A percentile compares a stretch with the other conserved stretches of the same genome.
Conservation (phyloP, 2,113 vertebrate genomes). For the Damaliscus lunatus region DNA sequence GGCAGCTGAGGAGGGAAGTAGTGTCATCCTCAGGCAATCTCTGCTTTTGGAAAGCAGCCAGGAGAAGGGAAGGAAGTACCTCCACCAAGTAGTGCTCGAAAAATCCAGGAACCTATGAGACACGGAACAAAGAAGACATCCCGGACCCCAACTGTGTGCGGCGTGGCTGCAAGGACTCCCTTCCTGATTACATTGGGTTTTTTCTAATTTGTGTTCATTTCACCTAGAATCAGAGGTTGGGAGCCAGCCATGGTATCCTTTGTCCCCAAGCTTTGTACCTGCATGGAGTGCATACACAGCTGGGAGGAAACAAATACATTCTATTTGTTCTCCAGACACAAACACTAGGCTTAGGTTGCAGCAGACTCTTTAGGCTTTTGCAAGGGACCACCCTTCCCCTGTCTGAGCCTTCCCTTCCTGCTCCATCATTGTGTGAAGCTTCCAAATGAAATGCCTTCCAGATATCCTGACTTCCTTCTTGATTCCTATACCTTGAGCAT, state of each 20-base stretch:
- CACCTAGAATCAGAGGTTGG: background rate
- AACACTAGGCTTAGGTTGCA: background rate
- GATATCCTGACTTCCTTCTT: background rate
- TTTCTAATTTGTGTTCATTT: background rate
- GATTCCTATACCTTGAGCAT: background rate
- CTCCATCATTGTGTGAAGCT: background rate
- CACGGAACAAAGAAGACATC: background rate
- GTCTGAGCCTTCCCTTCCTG: background rate
- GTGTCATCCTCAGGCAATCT: background rate
- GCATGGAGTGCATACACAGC: fast-evolving
- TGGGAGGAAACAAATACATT: background rate
- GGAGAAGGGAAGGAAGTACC: background rate
- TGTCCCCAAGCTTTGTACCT: background rate
- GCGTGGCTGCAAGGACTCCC: background rate
- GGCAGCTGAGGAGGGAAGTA: too few relatives aligned
- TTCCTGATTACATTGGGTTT: background rate
- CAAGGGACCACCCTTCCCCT: background rate
- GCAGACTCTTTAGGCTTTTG: background rate
- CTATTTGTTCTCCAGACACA: background rate
- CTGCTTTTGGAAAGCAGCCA: background rate
- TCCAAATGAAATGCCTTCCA: background rate
- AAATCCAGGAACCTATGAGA: background rate
- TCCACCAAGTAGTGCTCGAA: background rate
- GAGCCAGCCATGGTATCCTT: background rate
- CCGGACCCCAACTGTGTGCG: background rate